These are phyloP conservation scores for Melanocharis versteri DNA, from an alignment of 2,113 vertebrate genomes.

Conservation along the genomic window DNA sequence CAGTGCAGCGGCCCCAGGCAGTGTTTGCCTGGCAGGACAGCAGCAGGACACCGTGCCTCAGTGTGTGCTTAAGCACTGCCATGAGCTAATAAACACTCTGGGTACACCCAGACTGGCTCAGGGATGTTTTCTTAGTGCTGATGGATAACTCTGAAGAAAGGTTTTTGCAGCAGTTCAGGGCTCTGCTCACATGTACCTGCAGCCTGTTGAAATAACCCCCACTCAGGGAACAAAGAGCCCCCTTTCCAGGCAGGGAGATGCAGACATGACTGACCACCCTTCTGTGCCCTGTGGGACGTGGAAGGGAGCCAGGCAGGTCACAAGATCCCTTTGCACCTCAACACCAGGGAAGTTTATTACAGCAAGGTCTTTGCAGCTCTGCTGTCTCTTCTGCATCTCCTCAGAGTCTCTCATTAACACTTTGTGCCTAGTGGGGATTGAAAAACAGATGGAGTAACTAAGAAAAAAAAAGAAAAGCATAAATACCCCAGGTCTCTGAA, in stretches of 20 bases:
- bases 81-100: slow-evolving; percentile 4
- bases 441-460: neutral
- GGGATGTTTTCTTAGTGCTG: slow-evolving; percentile 43
- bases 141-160: slow-evolving; percentile 26
- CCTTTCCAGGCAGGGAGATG: neutral
- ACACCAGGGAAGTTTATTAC: neutral
- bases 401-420: neutral
- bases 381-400: neutral
- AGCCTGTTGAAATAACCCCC: neutral
- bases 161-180: neutral
- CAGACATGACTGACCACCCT: neutral
- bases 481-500: neutral
- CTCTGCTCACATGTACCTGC: neutral
- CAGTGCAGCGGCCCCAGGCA: neutral
- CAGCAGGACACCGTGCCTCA: neutral
- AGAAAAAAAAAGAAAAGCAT: neutral
- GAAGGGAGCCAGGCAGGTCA: neutral
- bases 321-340: neutral
- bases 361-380: neutral
- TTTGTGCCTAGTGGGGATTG: neutral
- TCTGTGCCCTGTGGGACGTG: neutral
- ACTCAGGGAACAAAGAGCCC: slow-evolving; percentile 27
- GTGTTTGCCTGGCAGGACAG: slow-evolving; percentile 3
- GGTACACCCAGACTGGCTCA: neutral
- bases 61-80: slow-evolving; percentile 19